Evolutionary conservation across 2,888 invertebrate genomes (phyloP), one percentile per base, ranked within the genome.

Genomic region (Leucoma salicis): DNA sequence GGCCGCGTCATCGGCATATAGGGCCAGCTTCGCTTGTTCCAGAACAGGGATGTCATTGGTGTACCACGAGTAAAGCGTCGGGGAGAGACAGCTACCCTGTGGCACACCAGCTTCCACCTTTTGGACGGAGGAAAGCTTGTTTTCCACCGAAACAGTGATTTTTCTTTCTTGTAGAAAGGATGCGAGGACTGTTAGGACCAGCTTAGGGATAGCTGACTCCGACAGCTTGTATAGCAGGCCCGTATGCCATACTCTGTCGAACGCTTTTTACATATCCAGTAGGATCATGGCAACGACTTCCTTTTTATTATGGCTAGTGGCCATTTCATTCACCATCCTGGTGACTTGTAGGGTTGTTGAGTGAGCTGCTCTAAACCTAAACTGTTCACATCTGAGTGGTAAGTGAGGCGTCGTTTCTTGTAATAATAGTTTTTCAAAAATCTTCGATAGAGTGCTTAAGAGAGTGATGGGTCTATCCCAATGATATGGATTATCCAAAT

Each of bases 361-460:
- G 29, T 50, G 49, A 6, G 36, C 52, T 8, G 21, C 8, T 2
- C 49, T 33, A 29, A 46, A 52, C 6, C 50, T 49, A 12, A 38
- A 46, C 29, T 54, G 49, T 15, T 54, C 33, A 12, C 12, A 11
- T 2, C 28, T 5, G 1, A 12, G 28, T 3, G 2, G 28, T 4
- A 28, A n/a, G 12, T 28, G 28, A 12, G 28, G 28, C 13, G 12
- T 28, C 11, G 12, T 2, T 2, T 28, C 12, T 7, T 11, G 12
- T 12, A 25, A 8, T n/a, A 25, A 8, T 3, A 25, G 25, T 8
- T 25, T 3, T 8, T 25, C 25, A 25, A 25, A 25, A 8, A 25
- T 10, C n/a, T 25, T 25, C 1, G 29, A 29, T 12, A 11, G 10
- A 2, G 7, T 3, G 8, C n/a, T 2, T 3, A 25, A 8, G 2